Conservation (phyloP, 2,113 vertebrate genomes). For the Mobula hypostoma region DNA sequence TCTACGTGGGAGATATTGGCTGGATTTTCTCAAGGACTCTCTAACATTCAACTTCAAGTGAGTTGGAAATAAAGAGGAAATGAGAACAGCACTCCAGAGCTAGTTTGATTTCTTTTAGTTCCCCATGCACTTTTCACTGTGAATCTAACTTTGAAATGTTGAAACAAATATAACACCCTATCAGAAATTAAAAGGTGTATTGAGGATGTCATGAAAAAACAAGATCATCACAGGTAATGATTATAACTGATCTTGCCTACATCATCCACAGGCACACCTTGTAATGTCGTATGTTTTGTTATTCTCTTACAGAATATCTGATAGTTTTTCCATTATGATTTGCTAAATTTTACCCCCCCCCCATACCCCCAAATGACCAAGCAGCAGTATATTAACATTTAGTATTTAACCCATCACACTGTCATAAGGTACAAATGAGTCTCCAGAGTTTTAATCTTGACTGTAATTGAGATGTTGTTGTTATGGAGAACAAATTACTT, state of each 20-base stretch:
- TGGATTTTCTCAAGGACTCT: constrained; percentile 62
- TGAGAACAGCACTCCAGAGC: neutral
- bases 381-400: neutral
- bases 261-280: neutral
- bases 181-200: neutral
- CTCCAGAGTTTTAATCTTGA: neutral
- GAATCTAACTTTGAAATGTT: neutral
- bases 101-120: neutral
- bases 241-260: neutral
- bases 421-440: neutral
- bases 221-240: neutral
- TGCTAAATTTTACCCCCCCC: neutral
- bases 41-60: constrained; percentile 48
- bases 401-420: neutral
- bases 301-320: neutral
- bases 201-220: neutral
- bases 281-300: neutral
- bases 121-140: neutral
- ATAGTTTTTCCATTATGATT: neutral
- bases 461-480: neutral
- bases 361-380: neutral
- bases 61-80: constrained; percentile 21
- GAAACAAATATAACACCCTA: neutral
- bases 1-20: constrained; percentile 56
- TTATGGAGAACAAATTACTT: neutral